Percentiles rank a stretch among this genome's conserved stretches.
phyloP scores from a whole-genome alignment of 2,888 invertebrate genomes.

The Coleophora deauratella region DNA sequence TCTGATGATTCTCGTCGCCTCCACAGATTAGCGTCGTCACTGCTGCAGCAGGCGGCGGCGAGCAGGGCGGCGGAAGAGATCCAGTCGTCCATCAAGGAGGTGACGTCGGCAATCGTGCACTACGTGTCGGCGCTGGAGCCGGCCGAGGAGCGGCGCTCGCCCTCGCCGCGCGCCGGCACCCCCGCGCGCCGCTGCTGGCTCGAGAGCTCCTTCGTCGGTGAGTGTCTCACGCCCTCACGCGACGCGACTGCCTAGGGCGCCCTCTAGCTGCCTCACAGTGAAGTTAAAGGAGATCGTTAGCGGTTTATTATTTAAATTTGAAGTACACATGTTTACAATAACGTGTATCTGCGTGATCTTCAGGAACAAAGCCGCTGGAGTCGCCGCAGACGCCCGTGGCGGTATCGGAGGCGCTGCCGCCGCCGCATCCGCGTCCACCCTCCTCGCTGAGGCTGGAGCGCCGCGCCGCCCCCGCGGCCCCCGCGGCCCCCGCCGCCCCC shows the following conservation, averaged over 20 bases:
- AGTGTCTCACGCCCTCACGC: constrained; percentile 74
- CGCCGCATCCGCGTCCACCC: constrained; percentile 64
- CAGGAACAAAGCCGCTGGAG: constrained; percentile 84
- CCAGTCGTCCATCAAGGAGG: constrained; percentile 91
- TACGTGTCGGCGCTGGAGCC: constrained; percentile 85
- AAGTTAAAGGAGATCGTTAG: too few species aligned
- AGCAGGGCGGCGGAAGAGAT: constrained; percentile 78
- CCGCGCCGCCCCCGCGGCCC: constrained; percentile 73
- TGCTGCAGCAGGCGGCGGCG: constrained; percentile 65
- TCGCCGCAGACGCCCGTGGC: constrained; percentile 88
- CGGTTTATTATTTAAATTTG: too few species aligned
- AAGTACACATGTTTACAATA: too few species aligned
- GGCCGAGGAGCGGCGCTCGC: constrained; percentile 68
- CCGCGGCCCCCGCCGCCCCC: constrained; percentile 53
- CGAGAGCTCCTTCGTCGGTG: constrained; percentile 87
- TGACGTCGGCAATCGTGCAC: constrained; percentile 93
- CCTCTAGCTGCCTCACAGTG: too few species aligned
- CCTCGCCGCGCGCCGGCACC: constrained; percentile 77
- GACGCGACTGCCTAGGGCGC: constrained; percentile 88
- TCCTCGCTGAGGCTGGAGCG: constrained; percentile 71
- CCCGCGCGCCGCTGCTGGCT: constrained; percentile 89
- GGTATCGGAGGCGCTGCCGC: constrained; percentile 62
- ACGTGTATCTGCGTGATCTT: too few species aligned
- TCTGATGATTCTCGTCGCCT: too few species aligned
- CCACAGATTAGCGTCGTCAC: constrained; percentile 78